Evolutionary conservation across 2,888 invertebrate genomes (phyloP), one percentile per base, ranked within the genome.

Genomic region (Eupsilia transversa): DNA sequence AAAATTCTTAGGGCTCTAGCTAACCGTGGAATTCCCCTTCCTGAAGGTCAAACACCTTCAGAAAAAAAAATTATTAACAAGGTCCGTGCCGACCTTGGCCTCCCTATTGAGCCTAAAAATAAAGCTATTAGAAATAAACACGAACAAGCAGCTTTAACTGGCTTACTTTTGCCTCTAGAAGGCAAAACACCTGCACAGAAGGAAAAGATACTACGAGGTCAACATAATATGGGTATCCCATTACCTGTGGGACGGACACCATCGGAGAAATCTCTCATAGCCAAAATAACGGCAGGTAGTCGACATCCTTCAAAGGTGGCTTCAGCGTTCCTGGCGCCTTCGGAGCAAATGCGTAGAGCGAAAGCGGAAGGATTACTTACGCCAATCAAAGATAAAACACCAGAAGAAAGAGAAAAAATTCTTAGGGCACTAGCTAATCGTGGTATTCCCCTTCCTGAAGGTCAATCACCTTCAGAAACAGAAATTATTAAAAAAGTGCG

Each of bases 101-200:
- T 91, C 12, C 91, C 90, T 14, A 86, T 85, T 0, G 88, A 88
- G 61, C 89, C 91, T 0, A 86, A 86, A 80, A 86, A 82, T 0
- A 14, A 83, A 27, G 2, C 35, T 4, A n/a, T 74, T 77, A 43
- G 76, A 85, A 74, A 87, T 72, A 86, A 87, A 74, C 74, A 86
- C 72, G 66, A 83, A 7, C 81, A 88, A 74, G 89, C 91, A 14
- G 46, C 80, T n/a, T 79, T 71, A 30, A 77, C 52, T 38, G 74
- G 77, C 33, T 49, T 17, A 52, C 72, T 49, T 3, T 23, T 1
- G 0, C 85, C 84, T 9, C 46, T 84, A 3, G 73, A 76, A 41
- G 85, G 79, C 0, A 41, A 63, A 2, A 41, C 41, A 20, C 27
- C 7, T 12, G 12, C 65, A 6, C 30, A 54, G 4, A 69, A 82